Percentiles rank a stretch among this genome's conserved stretches.
Evolutionary conservation across 1,140 invertebrate genomes (phyloP).

Genomic region (Cotesia typhae): DNA sequence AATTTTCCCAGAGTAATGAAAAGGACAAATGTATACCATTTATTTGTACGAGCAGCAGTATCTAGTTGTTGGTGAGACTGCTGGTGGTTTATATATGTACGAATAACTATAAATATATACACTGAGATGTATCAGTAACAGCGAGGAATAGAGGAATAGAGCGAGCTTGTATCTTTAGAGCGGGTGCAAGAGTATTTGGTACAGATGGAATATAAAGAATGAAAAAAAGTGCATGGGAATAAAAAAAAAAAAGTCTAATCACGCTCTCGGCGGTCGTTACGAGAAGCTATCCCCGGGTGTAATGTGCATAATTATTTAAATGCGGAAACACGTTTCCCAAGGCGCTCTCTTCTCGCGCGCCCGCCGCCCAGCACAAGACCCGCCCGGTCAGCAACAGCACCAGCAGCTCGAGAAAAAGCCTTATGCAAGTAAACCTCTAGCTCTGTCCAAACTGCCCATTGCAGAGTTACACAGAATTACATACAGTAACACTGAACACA

Average conservation of each 20-base stretch:
- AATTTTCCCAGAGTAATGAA: slow-evolving; percentile 33
- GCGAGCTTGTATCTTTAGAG: neutral
- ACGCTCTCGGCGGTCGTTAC: slow-evolving; percentile 30
- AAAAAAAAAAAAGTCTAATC: slow-evolving; percentile 32
- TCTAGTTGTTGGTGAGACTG: no score
- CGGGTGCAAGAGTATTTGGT: neutral
- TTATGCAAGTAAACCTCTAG: no score
- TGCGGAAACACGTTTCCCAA: slow-evolving; percentile 42
- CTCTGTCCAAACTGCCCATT: no score
- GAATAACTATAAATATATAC: no score
- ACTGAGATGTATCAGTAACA: neutral
- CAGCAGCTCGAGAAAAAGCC: neutral
- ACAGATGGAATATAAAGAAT: slow-evolving; percentile 18
- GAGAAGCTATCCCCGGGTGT: slow-evolving; percentile 31
- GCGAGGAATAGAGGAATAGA: neutral
- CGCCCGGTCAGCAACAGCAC: slow-evolving; percentile 5
- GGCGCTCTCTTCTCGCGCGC: slow-evolving; percentile 15
- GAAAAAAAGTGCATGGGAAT: slow-evolving; percentile 4
- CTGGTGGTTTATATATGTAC: no score
- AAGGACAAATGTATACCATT: slow-evolving; percentile 33
- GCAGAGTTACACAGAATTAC: no score
- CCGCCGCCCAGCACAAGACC: slow-evolving; percentile 10
- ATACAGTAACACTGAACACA: no score
- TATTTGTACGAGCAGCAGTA: slow-evolving; percentile 17
- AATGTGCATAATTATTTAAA: slow-evolving; percentile 45